Conservation (phyloP, 2,888 invertebrate species). For the Osedax fenrisi region DNA sequence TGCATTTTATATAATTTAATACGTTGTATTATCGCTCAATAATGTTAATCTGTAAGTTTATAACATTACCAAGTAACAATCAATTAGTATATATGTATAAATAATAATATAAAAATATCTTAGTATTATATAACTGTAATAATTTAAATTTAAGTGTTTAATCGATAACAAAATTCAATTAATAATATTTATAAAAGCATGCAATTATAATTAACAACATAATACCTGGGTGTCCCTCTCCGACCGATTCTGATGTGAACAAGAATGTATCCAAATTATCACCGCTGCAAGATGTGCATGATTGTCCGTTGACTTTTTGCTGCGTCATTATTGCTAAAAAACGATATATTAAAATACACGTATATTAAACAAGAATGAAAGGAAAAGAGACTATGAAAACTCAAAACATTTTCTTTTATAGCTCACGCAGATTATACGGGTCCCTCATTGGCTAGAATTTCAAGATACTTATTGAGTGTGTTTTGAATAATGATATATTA, state of each 20-base stretch:
- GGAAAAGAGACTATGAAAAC: background rate
- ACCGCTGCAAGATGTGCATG: background rate
- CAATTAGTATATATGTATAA: too few species aligned
- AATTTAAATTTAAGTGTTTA: too few species aligned
- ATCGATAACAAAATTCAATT: too few species aligned
- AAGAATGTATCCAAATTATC: conserved; percentile 39
- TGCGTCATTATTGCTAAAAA: background rate
- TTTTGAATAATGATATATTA: background rate
- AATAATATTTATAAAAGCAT: background rate
- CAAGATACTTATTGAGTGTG: background rate
- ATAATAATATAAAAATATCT: background rate
- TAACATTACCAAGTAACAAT: background rate
- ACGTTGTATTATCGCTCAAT: background rate
- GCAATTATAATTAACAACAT: background rate
- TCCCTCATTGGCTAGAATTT: background rate
- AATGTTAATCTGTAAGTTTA: background rate
- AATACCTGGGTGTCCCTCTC: conserved; percentile 50
- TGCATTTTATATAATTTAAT: too few species aligned
- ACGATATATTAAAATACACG: background rate
- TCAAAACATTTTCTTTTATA: background rate
- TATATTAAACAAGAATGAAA: background rate
- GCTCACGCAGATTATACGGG: background rate
- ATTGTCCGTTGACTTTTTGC: background rate
- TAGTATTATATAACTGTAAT: too few species aligned
- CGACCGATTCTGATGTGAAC: conserved; percentile 51